Conservation (phyloP, 1,140 invertebrate species). For the Whitmania pigra region DNA sequence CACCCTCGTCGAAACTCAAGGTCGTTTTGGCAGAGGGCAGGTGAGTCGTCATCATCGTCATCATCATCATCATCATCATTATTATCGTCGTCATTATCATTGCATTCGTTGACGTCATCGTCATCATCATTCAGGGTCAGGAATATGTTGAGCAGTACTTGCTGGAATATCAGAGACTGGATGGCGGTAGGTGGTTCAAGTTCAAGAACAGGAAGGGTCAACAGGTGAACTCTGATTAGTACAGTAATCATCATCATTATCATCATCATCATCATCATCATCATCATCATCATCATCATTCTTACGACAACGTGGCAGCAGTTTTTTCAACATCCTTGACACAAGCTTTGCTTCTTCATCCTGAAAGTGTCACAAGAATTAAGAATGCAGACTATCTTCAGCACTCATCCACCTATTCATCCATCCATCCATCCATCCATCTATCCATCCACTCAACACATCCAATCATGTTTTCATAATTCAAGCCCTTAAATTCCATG, state of each 20-base stretch:
- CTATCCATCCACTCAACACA: no score
- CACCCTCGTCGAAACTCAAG: slow-evolving; percentile 71
- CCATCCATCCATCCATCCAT: no score
- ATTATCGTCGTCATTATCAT: no score
- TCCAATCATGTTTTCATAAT: no score
- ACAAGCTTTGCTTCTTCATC: background rate
- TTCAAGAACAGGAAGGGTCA: slow-evolving; percentile 32
- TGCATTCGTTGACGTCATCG: slow-evolving; percentile 10
- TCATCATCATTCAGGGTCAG: slow-evolving; percentile 48
- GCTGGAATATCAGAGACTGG: slow-evolving; percentile 59
- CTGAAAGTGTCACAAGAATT: slow-evolving; percentile 9
- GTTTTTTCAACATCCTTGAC: slow-evolving; percentile 10
- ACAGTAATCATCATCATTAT: background rate
- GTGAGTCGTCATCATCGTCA: slow-evolving; percentile 26
- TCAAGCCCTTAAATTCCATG: no score
- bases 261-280: slow-evolving; percentile 18
- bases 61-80: no score
- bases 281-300: slow-evolving; percentile 16
- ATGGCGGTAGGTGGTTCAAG: slow-evolving; percentile 34
- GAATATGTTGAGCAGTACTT: slow-evolving; percentile 81
- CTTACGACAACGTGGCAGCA: slow-evolving; percentile 3
- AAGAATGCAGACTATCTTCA: background rate
- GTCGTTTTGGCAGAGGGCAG: slow-evolving; percentile 80
- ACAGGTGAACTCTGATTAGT: slow-evolving; percentile 29
- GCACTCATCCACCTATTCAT: no score